Evolutionary conservation across 23 tunicate genomes (phyloP).

Genomic region (Trididemnum nubilum): DNA sequence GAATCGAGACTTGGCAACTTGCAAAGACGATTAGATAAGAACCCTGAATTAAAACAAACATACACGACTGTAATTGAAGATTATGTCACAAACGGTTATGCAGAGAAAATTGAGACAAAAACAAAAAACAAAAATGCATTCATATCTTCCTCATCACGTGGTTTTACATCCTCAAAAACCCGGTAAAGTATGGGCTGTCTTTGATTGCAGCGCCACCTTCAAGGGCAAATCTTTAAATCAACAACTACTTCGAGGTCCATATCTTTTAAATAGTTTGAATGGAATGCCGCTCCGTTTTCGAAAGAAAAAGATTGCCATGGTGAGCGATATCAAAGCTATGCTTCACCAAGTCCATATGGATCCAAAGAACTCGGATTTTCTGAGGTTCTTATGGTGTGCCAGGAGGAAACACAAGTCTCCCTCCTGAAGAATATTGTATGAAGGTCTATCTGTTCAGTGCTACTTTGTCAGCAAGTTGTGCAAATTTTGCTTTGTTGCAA

Average conservation of each 20-base stretch:
- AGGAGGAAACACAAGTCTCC: background rate
- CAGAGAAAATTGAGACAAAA: background rate
- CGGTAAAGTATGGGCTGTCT: background rate
- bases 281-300: conserved; percentile 3
- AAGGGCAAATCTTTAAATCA: background rate
- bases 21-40: background rate
- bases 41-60: background rate
- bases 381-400: conserved; percentile 16
- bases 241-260: background rate
- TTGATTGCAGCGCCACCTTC: background rate
- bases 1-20: background rate
- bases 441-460: background rate
- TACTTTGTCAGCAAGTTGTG: background rate
- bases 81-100: background rate
- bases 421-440: background rate
- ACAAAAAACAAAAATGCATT: background rate
- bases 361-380: background rate
- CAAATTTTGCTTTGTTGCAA: background rate
- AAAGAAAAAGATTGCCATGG: background rate
- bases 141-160: background rate
- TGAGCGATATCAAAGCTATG: conserved; percentile 2
- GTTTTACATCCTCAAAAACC: background rate
- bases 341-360: conserved; percentile 1
- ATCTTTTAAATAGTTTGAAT: background rate
- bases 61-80: background rate